These are phyloP conservation scores for Agapetus fuscipes DNA, from an alignment of 2,888 invertebrate species.

Conservation along the genomic window DNA sequence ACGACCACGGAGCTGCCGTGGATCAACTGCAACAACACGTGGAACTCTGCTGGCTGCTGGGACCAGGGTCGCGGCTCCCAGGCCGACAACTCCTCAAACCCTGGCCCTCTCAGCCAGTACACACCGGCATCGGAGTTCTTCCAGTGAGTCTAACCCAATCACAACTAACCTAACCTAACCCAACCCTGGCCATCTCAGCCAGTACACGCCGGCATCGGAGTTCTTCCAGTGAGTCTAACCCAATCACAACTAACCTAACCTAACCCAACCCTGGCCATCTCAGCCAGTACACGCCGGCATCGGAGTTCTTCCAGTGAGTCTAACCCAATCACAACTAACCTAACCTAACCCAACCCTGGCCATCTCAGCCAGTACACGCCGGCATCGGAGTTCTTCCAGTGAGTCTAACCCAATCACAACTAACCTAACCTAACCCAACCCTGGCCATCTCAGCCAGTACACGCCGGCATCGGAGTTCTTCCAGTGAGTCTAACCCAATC, in stretches of 20 bases:
- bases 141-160: constrained; percentile 23
- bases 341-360: constrained; percentile 32
- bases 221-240: constrained; percentile 22
- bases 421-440: constrained; percentile 32
- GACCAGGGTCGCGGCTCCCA: constrained; percentile 28
- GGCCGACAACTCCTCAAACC: constrained; percentile 14
- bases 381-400: constrained; percentile 15
- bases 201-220: constrained; percentile 2
- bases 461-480: constrained; percentile 73
- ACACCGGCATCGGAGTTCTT: constrained; percentile 3
- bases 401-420: constrained; percentile 26
- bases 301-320: constrained; percentile 16
- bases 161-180: constrained; percentile 34
- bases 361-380: constrained; percentile 23
- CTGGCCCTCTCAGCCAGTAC: constrained; percentile 27
- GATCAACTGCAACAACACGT: constrained; percentile 71
- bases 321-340: constrained; percentile 29
- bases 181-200: constrained; percentile 28
- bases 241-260: constrained; percentile 32
- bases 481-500: constrained; percentile 46
- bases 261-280: constrained; percentile 30
- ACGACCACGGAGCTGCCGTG: constrained; percentile 62
- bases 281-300: constrained; percentile 1
- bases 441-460: constrained; percentile 44
- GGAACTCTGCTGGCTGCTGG: constrained; percentile 70